phyloP scores from a whole-genome alignment of 2,888 invertebrate genomes.

The Thymelicus sylvestris region DNA sequence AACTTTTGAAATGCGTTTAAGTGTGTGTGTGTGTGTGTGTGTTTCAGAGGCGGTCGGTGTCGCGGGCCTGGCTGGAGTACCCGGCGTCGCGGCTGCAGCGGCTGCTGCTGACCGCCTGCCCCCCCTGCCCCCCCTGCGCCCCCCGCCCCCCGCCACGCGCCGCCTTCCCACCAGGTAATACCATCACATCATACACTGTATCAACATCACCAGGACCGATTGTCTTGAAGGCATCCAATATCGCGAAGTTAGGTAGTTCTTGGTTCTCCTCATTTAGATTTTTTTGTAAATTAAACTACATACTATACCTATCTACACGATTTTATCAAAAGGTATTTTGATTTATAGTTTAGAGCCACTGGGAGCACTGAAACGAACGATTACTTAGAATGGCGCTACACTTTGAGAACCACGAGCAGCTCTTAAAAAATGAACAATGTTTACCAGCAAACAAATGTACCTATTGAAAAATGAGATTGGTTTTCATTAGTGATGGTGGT shows the following conservation, averaged over 20 bases:
- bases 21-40: conserved; percentile 12
- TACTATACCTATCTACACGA: no score
- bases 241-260: no score
- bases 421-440: conserved; percentile 11
- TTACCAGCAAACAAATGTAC: conserved; percentile 18
- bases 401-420: neutral
- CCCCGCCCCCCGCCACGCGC: conserved; percentile 30
- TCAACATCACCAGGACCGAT: no score
- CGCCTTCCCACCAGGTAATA: conserved; percentile 15
- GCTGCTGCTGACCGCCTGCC: conserved; percentile 50
- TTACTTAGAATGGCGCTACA: neutral
- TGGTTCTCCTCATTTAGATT: no score
- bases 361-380: no score
- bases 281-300: no score
- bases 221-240: no score
- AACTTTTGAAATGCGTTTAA: neutral
- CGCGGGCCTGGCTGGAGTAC: conserved; percentile 53
- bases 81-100: conserved; percentile 53
- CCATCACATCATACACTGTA: neutral
- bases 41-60: conserved; percentile 43
- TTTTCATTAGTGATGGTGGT: conserved; percentile 13
- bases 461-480: conserved; percentile 21
- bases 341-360: no score
- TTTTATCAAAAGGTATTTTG: no score
- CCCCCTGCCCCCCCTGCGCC: conserved; percentile 36